These are phyloP conservation scores for Myzus persicae DNA, from an alignment of 1,140 invertebrate species.

Conservation along the genomic window DNA sequence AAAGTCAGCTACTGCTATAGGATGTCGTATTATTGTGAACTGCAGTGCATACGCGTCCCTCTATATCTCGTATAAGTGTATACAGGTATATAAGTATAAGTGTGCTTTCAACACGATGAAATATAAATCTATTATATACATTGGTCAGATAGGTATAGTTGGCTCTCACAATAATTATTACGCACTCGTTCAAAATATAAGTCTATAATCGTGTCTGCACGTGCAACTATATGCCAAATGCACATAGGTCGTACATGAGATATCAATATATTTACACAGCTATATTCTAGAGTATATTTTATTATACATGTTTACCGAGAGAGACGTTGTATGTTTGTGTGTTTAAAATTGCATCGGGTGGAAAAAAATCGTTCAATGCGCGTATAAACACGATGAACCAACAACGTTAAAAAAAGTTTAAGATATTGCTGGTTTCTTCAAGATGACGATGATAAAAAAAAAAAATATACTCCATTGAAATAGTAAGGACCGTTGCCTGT, in stretches of 20 bases:
- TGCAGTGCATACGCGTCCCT: too few relatives aligned
- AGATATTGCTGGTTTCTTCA: not conserved
- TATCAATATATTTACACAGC: not conserved
- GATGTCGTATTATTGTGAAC: too few relatives aligned
- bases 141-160: not conserved
- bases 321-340: not conserved
- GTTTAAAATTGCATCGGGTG: not conserved
- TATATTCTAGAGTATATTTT: too few relatives aligned
- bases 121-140: not conserved
- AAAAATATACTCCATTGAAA: not conserved
- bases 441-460: not conserved
- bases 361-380: not conserved
- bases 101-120: too few relatives aligned
- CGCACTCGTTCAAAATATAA: not conserved
- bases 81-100: not conserved
- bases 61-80: not conserved
- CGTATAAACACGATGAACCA: conserved; percentile 1
- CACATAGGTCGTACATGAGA: not conserved
- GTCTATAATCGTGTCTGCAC: not conserved
- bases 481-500: not conserved
- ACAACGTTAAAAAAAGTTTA: not conserved
- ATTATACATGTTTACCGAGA: not conserved
- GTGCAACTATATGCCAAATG: not conserved
- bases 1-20: not conserved
- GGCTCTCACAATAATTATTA: not conserved